A percentile compares a stretch with the other conserved stretches of the same genome.
These are phyloP conservation scores for Plusia festucae DNA, from an alignment of 2,888 invertebrate species.

Conservation along the genomic window DNA sequence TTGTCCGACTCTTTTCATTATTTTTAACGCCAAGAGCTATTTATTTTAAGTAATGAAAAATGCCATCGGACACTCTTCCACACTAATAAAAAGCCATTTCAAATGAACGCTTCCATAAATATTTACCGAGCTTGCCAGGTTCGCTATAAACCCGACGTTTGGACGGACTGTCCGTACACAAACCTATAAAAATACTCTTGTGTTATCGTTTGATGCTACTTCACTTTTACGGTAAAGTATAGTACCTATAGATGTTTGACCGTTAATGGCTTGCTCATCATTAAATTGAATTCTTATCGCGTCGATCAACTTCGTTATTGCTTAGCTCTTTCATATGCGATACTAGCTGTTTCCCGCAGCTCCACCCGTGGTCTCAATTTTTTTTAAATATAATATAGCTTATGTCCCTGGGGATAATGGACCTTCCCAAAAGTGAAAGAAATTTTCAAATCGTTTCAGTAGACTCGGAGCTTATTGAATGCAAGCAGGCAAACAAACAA, in stretches of 20 bases:
- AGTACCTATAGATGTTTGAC: too few species aligned
- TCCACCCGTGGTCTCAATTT: too few species aligned
- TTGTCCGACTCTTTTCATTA: background rate
- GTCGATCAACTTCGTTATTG: background rate
- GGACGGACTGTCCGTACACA: conserved; percentile 30
- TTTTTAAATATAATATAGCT: too few species aligned
- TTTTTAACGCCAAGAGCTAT: background rate
- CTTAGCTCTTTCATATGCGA: background rate
- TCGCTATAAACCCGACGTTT: conserved; percentile 38
- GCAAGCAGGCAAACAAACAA: too few species aligned
- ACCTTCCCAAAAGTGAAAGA: too few species aligned
- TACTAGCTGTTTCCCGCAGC: too few species aligned
- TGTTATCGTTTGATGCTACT: background rate
- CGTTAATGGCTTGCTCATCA: background rate
- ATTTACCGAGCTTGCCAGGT: conserved; percentile 62
- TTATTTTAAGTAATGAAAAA: conserved; percentile 32
- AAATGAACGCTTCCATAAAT: conserved; percentile 68
- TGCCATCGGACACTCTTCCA: conserved; percentile 42
- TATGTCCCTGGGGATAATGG: too few species aligned
- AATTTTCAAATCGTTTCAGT: too few species aligned
- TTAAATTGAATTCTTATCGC: background rate
- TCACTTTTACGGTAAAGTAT: background rate
- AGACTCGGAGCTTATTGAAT: too few species aligned
- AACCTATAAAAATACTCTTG: conserved; percentile 3
- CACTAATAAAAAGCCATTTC: conserved; percentile 56